Conservation (phyloP, 2,888 invertebrate genomes). For the Epinotia brunnichana region DNA sequence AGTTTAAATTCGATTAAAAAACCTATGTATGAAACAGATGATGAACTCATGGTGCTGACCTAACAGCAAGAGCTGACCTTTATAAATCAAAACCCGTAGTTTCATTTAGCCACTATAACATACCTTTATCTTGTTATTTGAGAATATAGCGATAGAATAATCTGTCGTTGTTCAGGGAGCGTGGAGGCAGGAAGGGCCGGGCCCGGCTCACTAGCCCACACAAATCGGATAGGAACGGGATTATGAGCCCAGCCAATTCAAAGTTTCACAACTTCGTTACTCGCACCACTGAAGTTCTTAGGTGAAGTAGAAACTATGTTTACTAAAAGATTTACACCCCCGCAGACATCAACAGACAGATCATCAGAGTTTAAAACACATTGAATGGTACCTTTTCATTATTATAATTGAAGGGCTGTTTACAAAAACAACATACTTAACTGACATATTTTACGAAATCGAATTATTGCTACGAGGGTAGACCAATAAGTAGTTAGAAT, state of each 20-base stretch:
- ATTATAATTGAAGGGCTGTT: too few relatives aligned
- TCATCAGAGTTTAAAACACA: not conserved
- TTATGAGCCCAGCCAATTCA: constrained; percentile 63
- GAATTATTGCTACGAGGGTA: too few relatives aligned
- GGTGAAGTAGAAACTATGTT: constrained; percentile 60
- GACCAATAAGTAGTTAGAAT: too few relatives aligned
- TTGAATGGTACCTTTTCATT: not conserved
- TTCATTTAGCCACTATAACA: not conserved
- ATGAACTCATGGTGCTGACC: too few relatives aligned
- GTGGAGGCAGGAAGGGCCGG: constrained; percentile 12
- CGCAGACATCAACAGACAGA: constrained; percentile 13
- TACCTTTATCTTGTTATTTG: constrained; percentile 9
- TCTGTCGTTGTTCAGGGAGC: constrained; percentile 22
- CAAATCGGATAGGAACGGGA: constrained; percentile 41
- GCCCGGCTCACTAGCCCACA: constrained; percentile 28
- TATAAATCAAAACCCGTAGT: too few relatives aligned
- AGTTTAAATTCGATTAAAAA: too few relatives aligned
- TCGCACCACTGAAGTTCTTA: constrained; percentile 73
- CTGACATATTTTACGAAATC: too few relatives aligned
- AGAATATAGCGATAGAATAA: constrained; percentile 16
- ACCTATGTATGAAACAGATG: too few relatives aligned
- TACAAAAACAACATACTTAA: too few relatives aligned
- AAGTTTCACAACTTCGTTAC: constrained; percentile 79
- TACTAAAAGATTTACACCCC: constrained; percentile 30
- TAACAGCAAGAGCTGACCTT: too few relatives aligned